phyloP scores from a whole-genome alignment of 2,797 vertebrate species.

The Cuculus canorus region DNA sequence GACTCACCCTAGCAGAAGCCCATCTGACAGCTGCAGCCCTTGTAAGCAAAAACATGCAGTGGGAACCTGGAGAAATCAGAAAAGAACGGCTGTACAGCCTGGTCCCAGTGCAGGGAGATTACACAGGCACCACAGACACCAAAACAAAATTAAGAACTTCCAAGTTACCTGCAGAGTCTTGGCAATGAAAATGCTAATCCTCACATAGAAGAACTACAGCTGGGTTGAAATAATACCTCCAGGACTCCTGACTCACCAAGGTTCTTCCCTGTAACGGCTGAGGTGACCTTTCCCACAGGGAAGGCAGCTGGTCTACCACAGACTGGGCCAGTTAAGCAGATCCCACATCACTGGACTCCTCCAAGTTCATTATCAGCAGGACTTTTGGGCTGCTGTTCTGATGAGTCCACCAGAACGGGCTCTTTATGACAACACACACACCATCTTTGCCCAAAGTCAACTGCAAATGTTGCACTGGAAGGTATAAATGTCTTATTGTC shows the following conservation, averaged over 20 bases:
- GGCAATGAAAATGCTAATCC: not conserved
- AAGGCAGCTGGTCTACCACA: not conserved
- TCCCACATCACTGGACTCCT: not conserved
- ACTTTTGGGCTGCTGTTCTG: not conserved
- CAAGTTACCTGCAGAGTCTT: not conserved
- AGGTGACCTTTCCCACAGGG: not conserved
- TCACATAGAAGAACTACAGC: not conserved
- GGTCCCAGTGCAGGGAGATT: not conserved
- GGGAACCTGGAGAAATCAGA: not conserved
- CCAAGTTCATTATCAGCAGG: not conserved
- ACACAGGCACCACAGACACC: not conserved
- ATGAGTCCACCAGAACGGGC: accelerated
- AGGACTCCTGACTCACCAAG: not conserved
- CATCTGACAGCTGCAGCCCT: not conserved
- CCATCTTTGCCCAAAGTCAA: not conserved
- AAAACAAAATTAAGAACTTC: not conserved
- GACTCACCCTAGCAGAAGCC: not conserved
- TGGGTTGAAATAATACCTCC: not conserved
- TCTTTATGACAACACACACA: not conserved
- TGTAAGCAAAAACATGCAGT: not conserved
- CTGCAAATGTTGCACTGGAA: not conserved
- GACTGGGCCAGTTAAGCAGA: not conserved
- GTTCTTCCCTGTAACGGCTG: not conserved
- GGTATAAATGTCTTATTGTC: not conserved
- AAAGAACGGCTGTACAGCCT: not conserved